Base-by-base conservation (phyloP, 2,113 vertebrate species). In the Ophthalmolycus amberensis region DNA sequence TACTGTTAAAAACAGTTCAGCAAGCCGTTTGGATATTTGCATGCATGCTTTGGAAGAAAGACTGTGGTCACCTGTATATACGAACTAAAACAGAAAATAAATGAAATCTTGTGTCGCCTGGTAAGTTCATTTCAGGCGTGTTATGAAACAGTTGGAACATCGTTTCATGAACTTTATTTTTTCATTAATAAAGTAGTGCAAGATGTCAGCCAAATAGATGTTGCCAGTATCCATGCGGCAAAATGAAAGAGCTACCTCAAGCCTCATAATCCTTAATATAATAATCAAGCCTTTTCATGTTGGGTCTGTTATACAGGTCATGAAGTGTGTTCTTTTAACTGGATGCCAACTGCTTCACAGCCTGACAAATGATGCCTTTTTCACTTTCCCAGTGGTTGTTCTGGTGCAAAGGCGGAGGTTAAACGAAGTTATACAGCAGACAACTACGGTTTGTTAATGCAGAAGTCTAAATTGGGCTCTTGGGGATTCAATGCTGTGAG, bases 281-380 rank as follows among this genome's bases (percentile, higher is more conserved):
- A 79, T 73, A 67, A 64, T 34, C 54, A 75, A 72, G 77, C 32
- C n/a, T 68, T 80, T 80, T 82, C 2, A 42, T 71, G 66, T 60
- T 9, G 42, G 20, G 46, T 69, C 32, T 72, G 9, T 69, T 64
- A 22, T 0, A 58, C 16, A 38, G 3, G 72, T 42, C 46, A 79
- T 71, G 9, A 68, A 71, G 27, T 77, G 48, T 77, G 63, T 62
- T 73, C 89, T 84, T 79, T 85, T 27, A 79, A 77, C 58, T 67
- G 37, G 18, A 70, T 77, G 86, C 83, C 85, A 91, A 34, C 38
- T 62, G 67, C 71, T 27, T 87, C 60, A 74, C 25, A 77, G 75
- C 70, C 62, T 67, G 73, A 80, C 64, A 89, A 86, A 82, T 83
- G 81, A 85, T 72, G 76, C 25, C 77, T 71, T 84, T 52, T 85